Evolutionary conservation across 2,113 vertebrate genomes (phyloP), one percentile per base, ranked within the genome.

Genomic region (Ochotona princeps): DNA sequence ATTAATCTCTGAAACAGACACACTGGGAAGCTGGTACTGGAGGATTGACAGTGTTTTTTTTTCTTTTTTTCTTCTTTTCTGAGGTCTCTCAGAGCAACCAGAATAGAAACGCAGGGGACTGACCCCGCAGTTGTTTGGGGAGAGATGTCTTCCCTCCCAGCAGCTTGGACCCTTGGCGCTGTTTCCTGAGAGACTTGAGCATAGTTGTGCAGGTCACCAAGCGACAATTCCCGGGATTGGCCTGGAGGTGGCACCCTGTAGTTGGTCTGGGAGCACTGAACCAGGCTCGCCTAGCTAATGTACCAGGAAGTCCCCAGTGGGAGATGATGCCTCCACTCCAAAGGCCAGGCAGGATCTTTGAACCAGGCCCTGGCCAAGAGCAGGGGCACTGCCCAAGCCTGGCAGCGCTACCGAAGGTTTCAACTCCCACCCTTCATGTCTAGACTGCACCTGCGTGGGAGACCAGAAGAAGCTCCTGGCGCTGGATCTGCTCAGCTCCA

Each of bases 191-290:
- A 1, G 4, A 26, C 66, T 18, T 4, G 54, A 49, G 49, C 0
- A 7, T 0, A 8, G 38, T 20, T 8, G 9, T 26, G 15, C 0
- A 0, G 7, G n/a, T 61, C 44, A 74, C 81, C 49, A 61, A 92
- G 51, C 7, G 66, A 63, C 72, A 65, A 30, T 91, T 95, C 54
- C 35, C 2, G 2, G n/a, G 57, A 76, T 10, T 87, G 85, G 28
- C 96, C 96, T 96, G 82, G 86, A 96, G 96, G 88, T 94, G 96
- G 96, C 82, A 65, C 79, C 60, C 30, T 86, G 94, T 57, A 61
- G 74, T 79, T 85, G 78, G 49, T 61, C 92, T 92, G 84, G 32
- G 94, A 63, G 73, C 7, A 11, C 60, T 49, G 75, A 83, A 35
- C 70, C 47, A 5, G 26, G 21, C 7, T 17, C 18, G 35, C 73